Conservation (phyloP, 92 coral and sea anemone species). For the Meandrina meandrites region DNA sequence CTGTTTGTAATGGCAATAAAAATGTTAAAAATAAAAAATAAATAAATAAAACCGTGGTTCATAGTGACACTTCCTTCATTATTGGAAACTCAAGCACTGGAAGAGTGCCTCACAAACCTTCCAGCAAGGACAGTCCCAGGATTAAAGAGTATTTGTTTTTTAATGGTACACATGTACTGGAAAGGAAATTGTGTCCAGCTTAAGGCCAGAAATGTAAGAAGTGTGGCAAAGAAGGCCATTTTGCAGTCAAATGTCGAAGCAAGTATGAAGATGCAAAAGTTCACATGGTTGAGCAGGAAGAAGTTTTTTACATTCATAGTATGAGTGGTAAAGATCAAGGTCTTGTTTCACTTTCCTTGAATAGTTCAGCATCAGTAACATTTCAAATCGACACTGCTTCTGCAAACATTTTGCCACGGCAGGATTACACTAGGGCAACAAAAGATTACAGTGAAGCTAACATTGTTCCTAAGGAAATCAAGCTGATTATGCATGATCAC, state of each 20-base stretch:
- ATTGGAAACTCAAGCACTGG: too few species aligned
- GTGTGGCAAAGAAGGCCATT: conserved; percentile 47
- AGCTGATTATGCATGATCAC: conserved; percentile 47
- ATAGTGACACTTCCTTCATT: too few species aligned
- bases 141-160: conserved; percentile 43
- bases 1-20: too few species aligned
- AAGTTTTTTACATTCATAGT: background rate
- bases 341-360: background rate
- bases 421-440: conserved; percentile 15
- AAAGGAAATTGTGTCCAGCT: conserved; percentile 50
- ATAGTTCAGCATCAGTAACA: background rate
- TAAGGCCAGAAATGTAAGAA: conserved; percentile 46
- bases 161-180: conserved; percentile 22
- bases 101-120: background rate
- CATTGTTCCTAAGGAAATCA: conserved; percentile 48
- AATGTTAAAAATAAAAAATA: too few species aligned
- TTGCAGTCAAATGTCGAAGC: conserved; percentile 43
- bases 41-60: too few species aligned
- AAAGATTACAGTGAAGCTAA: background rate
- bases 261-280: conserved; percentile 38
- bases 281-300: conserved; percentile 25
- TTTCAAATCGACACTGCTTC: background rate
- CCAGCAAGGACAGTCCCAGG: conserved; percentile 2
- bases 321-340: background rate
- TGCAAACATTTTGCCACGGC: conserved; percentile 23